These are phyloP conservation scores for Synanceia verrucosa DNA, from an alignment of 2,797 vertebrate species.

Conservation along the genomic window DNA sequence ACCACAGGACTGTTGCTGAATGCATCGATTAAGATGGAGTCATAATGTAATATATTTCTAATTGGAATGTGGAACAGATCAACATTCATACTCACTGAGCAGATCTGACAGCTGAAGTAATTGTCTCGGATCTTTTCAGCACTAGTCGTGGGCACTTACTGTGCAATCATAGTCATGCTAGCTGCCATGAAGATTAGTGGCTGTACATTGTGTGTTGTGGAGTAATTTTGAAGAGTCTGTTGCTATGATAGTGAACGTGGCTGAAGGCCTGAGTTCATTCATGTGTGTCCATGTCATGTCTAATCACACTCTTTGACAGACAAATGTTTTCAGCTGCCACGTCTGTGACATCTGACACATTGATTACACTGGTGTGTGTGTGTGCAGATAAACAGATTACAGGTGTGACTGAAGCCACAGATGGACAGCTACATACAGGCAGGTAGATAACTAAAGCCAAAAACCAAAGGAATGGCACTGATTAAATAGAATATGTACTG, in stretches of 20 bases:
- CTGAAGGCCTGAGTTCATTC: neutral
- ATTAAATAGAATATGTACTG: too few relatives aligned
- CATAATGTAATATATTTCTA: neutral
- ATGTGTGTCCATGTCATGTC: neutral
- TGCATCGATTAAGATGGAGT: neutral
- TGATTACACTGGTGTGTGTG: constrained; percentile 3
- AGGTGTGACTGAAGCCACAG: neutral
- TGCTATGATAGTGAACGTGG: neutral
- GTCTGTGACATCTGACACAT: constrained; percentile 30
- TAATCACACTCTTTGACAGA: constrained; percentile 17
- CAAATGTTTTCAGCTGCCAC: constrained; percentile 8
- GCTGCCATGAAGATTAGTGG: constrained; percentile 48
- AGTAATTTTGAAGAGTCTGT: too few relatives aligned
- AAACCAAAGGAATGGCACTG: too few relatives aligned
- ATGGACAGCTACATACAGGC: too few relatives aligned
- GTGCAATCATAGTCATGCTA: constrained; percentile 35
- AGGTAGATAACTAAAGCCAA: too few relatives aligned
- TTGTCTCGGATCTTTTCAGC: constrained; percentile 32
- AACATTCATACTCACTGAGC: constrained; percentile 23
- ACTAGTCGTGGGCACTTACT: constrained; percentile 8
- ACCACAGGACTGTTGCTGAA: neutral
- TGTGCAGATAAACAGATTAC: constrained; percentile 3
- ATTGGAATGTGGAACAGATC: constrained; percentile 1
- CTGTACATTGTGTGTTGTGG: neutral
- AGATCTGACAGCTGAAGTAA: constrained; percentile 34